Conservation (phyloP, 1,140 invertebrate species). For the Neodiprion pinetum region DNA sequence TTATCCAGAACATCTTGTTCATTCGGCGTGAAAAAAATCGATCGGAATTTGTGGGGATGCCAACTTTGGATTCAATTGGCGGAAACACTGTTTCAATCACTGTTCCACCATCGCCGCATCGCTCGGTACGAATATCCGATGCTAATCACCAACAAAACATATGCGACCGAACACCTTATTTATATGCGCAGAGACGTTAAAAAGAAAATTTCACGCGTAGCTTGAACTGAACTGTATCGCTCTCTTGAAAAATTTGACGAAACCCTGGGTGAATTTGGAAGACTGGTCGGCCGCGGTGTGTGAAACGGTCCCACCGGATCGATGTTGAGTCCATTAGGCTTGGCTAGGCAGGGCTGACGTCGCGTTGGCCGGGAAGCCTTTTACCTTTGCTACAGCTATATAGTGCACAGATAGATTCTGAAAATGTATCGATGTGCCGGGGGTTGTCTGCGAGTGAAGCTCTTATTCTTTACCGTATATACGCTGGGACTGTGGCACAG, state of each 20-base stretch:
- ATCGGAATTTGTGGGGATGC: not conserved
- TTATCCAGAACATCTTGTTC: no score
- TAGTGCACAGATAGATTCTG: not conserved
- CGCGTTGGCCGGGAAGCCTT: conserved; percentile 12
- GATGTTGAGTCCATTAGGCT: conserved; percentile 27
- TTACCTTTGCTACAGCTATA: conserved; percentile 3
- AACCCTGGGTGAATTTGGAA: not conserved
- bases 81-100: no score
- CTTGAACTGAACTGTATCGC: not conserved
- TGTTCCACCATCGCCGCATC: no score
- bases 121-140: no score
- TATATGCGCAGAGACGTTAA: no score
- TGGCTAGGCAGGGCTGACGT: conserved; percentile 1
- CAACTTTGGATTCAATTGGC: not conserved
- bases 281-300: not conserved
- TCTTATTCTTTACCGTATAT: not conserved
- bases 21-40: no score
- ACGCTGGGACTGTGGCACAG: not conserved
- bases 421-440: not conserved
- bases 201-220: conserved; percentile 8
- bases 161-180: no score
- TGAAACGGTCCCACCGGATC: conserved; percentile 16
- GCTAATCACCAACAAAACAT: no score
- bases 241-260: not conserved
- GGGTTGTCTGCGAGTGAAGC: not conserved